Conservation (phyloP, 2,888 invertebrate species). For the Quadroppia sp. region DNA sequence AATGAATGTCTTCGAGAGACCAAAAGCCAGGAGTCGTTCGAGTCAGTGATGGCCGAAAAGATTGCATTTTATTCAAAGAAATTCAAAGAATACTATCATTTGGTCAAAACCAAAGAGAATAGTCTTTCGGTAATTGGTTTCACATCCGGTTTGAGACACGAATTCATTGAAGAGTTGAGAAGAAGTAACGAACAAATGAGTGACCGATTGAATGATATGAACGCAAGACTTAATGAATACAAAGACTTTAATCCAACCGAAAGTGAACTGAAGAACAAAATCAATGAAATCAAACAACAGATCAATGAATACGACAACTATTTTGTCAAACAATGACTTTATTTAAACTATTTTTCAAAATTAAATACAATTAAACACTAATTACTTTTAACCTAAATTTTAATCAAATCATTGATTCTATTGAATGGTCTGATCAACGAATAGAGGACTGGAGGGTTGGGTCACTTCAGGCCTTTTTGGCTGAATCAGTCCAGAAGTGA, state of each 20-base stretch:
- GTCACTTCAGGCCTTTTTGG: conserved; percentile 13
- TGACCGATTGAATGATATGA: background rate
- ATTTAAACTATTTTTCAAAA: too few relatives aligned
- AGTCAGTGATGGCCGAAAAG: background rate
- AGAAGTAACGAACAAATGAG: background rate
- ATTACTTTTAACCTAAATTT: too few relatives aligned
- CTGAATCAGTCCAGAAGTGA: conserved; percentile 37
- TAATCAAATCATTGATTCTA: too few relatives aligned
- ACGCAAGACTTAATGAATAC: conserved; percentile 3
- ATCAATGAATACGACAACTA: conserved; percentile 22
- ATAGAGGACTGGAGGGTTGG: conserved; percentile 36
- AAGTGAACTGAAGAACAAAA: background rate
- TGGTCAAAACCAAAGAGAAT: background rate
- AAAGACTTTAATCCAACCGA: background rate
- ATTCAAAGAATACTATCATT: conserved; percentile 13
- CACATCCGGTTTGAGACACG: background rate
- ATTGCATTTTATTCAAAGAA: conserved; percentile 1
- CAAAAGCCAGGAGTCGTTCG: background rate
- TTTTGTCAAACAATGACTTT: too few relatives aligned
- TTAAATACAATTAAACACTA: too few relatives aligned
- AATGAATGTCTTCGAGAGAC: background rate
- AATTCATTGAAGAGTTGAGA: background rate
- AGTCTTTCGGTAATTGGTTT: background rate
- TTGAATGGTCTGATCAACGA: too few relatives aligned
- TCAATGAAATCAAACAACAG: background rate